Evolutionary conservation across 1,140 invertebrate species (phyloP).

Genomic region (Drosophila rufa): DNA sequence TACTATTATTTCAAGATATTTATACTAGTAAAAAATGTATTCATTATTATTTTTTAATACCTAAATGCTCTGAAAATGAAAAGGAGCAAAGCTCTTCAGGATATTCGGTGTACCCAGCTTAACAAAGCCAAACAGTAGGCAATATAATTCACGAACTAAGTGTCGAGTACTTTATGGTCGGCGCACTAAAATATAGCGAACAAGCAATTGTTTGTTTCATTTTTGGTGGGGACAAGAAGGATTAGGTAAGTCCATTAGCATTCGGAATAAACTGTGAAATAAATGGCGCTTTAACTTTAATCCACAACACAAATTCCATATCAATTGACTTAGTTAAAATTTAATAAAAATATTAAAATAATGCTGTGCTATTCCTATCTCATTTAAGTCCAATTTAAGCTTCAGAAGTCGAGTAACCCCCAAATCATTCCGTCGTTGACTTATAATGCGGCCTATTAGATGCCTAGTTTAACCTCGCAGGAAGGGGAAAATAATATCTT

Average conservation of each 20-base stretch:
- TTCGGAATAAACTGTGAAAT: background rate
- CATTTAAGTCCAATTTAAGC: too few species aligned
- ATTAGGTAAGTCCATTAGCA: background rate
- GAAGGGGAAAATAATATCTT: slow-evolving; percentile 1
- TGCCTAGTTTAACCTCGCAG: slow-evolving; percentile 1
- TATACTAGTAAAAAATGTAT: too few species aligned
- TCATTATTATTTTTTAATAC: too few species aligned
- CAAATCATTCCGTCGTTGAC: slow-evolving; percentile 20
- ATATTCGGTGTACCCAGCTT: background rate
- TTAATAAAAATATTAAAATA: too few species aligned
- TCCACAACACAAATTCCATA: background rate
- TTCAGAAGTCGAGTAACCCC: background rate
- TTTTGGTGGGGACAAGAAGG: background rate
- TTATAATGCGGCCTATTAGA: slow-evolving; percentile 12
- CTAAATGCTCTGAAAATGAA: too few species aligned
- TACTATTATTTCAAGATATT: background rate
- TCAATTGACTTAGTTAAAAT: background rate
- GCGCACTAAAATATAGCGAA: background rate
- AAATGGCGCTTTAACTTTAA: background rate
- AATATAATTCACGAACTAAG: background rate
- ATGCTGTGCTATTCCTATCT: too few species aligned
- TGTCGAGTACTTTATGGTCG: background rate
- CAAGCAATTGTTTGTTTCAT: background rate
- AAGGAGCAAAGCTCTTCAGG: too few species aligned
- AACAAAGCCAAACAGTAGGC: background rate